Evolutionary conservation across 2,797 vertebrate genomes (phyloP).

Genomic region (Clarias pachynema): DNA sequence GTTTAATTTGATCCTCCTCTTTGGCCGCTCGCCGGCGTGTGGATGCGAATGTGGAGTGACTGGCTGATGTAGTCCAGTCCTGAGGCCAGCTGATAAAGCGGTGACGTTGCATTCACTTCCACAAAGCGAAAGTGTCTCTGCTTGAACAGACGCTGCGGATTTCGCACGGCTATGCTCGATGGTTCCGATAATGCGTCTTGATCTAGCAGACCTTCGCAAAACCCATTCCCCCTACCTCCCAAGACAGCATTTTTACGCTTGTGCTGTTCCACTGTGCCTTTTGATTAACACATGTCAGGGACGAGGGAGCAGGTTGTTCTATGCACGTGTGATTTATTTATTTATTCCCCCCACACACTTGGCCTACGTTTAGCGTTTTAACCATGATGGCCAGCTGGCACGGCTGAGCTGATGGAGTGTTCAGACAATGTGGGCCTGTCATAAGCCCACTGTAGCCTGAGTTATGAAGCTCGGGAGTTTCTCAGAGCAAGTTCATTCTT

Average conservation of each 20-base stretch:
- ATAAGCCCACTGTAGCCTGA: constrained; percentile 58
- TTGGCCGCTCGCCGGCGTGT: constrained; percentile 34
- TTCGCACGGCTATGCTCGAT: constrained; percentile 65
- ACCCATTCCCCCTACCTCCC: constrained; percentile 12
- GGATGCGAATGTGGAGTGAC: constrained; percentile 36
- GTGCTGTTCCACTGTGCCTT: constrained; percentile 62
- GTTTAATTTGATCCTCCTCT: constrained; percentile 56
- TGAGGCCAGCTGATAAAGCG: constrained; percentile 46
- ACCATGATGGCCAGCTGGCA: constrained; percentile 73
- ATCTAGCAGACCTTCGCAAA: constrained; percentile 8
- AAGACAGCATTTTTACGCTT: constrained; percentile 35
- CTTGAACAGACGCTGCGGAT: constrained; percentile 58
- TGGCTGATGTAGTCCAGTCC: constrained; percentile 34
- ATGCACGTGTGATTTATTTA: constrained; percentile 44
- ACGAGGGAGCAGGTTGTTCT: constrained; percentile 39
- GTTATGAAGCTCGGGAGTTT: constrained; percentile 67
- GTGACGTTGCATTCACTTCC: constrained; percentile 27
- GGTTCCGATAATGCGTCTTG: constrained; percentile 67
- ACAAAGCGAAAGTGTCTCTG: constrained; percentile 44
- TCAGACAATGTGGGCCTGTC: constrained; percentile 66
- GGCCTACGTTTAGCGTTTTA: constrained; percentile 60
- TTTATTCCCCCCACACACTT: constrained; percentile 29
- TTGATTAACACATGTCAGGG: constrained; percentile 68
- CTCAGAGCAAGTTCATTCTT: constrained; percentile 43
- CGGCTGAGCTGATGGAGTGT: constrained; percentile 61